Evolutionary conservation across 2,888 invertebrate species (phyloP).

Genomic region (Pilophorus perplexus): DNA sequence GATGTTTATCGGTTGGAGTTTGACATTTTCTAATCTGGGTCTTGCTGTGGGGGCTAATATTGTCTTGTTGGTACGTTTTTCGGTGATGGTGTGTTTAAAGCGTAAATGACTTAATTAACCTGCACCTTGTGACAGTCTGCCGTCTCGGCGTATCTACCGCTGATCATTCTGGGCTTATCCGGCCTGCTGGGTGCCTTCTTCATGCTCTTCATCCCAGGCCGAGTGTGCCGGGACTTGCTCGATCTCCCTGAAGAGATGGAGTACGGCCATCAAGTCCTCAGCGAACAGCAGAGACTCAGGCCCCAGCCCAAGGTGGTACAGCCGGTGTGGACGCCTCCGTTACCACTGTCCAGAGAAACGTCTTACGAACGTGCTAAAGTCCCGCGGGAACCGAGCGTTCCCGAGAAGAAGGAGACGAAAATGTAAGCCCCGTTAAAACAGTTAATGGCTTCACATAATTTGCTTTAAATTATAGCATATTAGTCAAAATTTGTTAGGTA

Average conservation of each 20-base stretch:
- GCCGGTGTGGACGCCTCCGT: no score
- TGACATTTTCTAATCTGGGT: slow-evolving; percentile 33
- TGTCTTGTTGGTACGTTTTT: slow-evolving; percentile 22
- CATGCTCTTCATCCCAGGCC: slow-evolving; percentile 34
- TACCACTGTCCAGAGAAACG: no score
- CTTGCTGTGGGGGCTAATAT: slow-evolving; percentile 36
- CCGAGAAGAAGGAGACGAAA: no score
- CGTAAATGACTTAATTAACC: no score
- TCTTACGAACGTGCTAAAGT: no score
- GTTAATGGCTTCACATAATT: no score
- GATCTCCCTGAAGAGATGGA: slow-evolving; percentile 29
- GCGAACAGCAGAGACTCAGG: not conserved
- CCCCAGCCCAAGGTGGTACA: no score
- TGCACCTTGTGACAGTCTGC: slow-evolving; percentile 4
- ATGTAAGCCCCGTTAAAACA: no score
- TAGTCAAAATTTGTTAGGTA: no score
- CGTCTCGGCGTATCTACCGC: not conserved
- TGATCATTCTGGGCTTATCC: slow-evolving; percentile 29
- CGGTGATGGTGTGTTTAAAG: not conserved
- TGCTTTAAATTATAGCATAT: no score
- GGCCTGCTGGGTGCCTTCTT: slow-evolving; percentile 17
- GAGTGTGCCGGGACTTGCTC: slow-evolving; percentile 20
- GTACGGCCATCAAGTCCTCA: slow-evolving; percentile 16
- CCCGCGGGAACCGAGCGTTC: no score
- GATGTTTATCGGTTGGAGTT: slow-evolving; percentile 35